Evolutionary conservation across 2,113 vertebrate genomes (phyloP), one percentile per base, ranked within the genome.

Genomic region (Perccottus glenii): DNA sequence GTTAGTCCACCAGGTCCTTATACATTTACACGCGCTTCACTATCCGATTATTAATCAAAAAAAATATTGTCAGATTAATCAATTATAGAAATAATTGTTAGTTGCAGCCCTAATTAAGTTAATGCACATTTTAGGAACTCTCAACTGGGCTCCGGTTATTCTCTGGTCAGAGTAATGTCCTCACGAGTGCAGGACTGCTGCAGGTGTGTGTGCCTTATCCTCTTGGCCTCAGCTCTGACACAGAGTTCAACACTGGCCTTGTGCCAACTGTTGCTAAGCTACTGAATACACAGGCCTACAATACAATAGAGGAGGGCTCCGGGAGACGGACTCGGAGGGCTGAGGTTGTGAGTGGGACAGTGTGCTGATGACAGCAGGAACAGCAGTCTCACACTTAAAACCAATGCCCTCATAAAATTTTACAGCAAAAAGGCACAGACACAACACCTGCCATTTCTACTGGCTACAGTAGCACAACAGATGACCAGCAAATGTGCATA

Each of bases 241-340:
- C 70, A 75, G 61, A 78, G 72, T 73, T 73, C 11, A 2, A 5
- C 3, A 67, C 19, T 89, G 89, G 89, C 82, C 6, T 50, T 5
- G 2, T 15, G 82, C 87, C 89, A 89, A 42, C 58, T 55, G 87
- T 88, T 89, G 86, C 88, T 86, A 83, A 87, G 88, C 84, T 81
- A 86, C 88, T 35, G 53, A 27, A 74, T 80, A 89, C 86, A 86
- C 83, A 84, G 73, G 42, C 40, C 42, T 77, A 81, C 82, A 89
- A 90, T 87, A 88, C 89, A 88, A 85, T 73, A 49, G 75, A 72
- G 53, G 12, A 2, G 64, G 59, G 67, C 78, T 70, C 50, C 16
- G 62, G 2, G 78, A 62, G 77, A 27, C 77, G 47, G 80, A 80
- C 61, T 79, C 1, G 12, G 61, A 64, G 15, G 70, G 58, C 64